Percentiles rank a stretch among this genome's conserved stretches.
Conservation (phyloP, 2,888 invertebrate genomes). For the Auanema sp. region DNA sequence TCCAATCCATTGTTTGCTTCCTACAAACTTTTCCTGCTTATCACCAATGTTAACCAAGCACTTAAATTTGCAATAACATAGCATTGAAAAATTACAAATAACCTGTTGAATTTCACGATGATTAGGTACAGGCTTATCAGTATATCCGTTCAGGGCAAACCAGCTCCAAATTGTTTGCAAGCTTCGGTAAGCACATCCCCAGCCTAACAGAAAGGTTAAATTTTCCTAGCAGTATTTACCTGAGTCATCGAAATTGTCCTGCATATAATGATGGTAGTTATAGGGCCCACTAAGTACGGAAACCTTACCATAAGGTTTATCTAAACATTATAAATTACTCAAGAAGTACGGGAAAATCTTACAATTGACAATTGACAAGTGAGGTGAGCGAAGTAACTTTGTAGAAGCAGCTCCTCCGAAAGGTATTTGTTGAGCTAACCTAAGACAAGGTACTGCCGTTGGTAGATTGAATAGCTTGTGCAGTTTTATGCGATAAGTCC, state of each 20-base stretch:
- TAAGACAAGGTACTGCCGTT: slow-evolving; percentile 34
- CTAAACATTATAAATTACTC: slow-evolving; percentile 27
- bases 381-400: slow-evolving; percentile 32
- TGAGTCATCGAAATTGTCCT: slow-evolving; percentile 85
- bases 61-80: slow-evolving; percentile 66
- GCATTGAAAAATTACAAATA: neutral
- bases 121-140: slow-evolving; percentile 77
- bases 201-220: slow-evolving; percentile 19
- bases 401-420: slow-evolving; percentile 23
- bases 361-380: slow-evolving; percentile 38
- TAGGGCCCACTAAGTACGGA: slow-evolving; percentile 79
- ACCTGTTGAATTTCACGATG: slow-evolving; percentile 81
- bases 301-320: slow-evolving; percentile 49
- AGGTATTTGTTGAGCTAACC: slow-evolving; percentile 32
- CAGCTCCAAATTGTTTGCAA: slow-evolving; percentile 71
- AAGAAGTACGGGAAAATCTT: slow-evolving; percentile 1
- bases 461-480: slow-evolving; percentile 46
- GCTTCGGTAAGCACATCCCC: slow-evolving; percentile 48
- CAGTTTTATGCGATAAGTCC: slow-evolving; percentile 34
- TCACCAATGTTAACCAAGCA: slow-evolving; percentile 91
- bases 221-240: slow-evolving; percentile 10
- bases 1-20: slow-evolving; percentile 94
- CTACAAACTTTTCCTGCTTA: slow-evolving; percentile 78
- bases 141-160: slow-evolving; percentile 86
- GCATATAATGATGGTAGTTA: slow-evolving; percentile 93